phyloP scores from a whole-genome alignment of 2,797 vertebrate species.

The Mormyrops boulengeri region DNA sequence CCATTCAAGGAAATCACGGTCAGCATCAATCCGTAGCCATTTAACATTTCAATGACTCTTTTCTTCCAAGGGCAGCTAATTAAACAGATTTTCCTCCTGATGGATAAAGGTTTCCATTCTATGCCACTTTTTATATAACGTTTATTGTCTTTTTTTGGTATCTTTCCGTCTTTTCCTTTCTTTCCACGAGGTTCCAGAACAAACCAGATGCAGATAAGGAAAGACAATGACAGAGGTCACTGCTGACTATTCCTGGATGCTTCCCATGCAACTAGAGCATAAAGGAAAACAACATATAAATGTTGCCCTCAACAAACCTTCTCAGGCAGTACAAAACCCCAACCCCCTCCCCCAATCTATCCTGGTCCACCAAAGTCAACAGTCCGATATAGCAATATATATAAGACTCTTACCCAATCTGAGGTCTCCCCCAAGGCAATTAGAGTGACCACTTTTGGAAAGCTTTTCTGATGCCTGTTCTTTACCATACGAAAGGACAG shows the following conservation, averaged over 20 bases:
- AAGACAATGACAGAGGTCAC: not conserved
- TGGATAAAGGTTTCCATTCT: not conserved
- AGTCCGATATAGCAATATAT: not conserved
- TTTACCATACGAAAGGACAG: not conserved
- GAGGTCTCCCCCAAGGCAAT: constrained; percentile 2
- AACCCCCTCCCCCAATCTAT: not conserved
- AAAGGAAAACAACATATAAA: not conserved
- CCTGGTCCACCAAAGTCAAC: not conserved
- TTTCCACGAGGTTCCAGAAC: not conserved
- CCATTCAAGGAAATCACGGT: not conserved
- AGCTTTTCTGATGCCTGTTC: not conserved
- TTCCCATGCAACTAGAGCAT: not conserved
- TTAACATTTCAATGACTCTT: not conserved
- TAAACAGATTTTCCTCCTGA: not conserved
- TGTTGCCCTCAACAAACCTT: not conserved
- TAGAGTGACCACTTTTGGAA: not conserved
- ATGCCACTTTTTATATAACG: not conserved
- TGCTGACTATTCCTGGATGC: not conserved
- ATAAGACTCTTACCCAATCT: not conserved
- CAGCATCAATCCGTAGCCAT: not conserved
- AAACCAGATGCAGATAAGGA: not conserved
- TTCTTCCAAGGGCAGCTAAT: not conserved
- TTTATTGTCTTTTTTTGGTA: not conserved
- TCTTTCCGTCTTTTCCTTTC: not conserved
- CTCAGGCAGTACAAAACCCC: not conserved